A percentile compares a stretch with the other conserved stretches of the same genome.
phyloP scores from a whole-genome alignment of 92 coral and sea anemone genomes.

The Bergia puertoricense region DNA sequence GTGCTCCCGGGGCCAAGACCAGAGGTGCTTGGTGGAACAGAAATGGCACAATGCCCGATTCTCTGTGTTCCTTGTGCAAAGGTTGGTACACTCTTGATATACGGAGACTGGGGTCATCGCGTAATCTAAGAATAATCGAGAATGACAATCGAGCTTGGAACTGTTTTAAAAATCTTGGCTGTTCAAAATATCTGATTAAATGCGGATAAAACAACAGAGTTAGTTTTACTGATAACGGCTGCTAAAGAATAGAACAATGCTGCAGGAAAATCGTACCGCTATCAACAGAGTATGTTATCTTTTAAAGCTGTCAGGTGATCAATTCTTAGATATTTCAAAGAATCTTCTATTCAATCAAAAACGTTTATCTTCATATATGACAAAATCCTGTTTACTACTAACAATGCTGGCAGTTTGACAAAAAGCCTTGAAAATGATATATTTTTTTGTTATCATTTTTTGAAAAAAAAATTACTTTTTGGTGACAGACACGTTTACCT shows the following conservation, averaged over 20 bases:
- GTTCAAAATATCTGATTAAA: no score
- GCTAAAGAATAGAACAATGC: no score
- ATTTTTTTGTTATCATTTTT: not conserved
- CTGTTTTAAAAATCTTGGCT: no score
- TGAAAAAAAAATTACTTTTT: not conserved
- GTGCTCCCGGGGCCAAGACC: constrained; percentile 55
- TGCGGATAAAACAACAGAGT: no score
- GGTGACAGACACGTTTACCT: no score
- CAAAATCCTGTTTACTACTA: not conserved
- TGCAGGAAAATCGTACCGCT: no score
- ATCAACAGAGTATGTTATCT: no score
- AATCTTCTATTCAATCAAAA: not conserved
- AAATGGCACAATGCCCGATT: constrained; percentile 59
- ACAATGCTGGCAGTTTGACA: constrained; percentile 10
- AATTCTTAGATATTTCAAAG: not conserved
- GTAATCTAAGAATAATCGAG: not conserved
- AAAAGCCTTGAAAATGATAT: not conserved
- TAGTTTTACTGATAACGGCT: no score
- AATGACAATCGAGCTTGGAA: not conserved
- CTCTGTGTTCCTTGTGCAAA: constrained; percentile 53
- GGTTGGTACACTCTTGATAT: constrained; percentile 35
- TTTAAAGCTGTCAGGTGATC: no score
- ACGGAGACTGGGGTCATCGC: not conserved
- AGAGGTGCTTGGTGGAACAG: constrained; percentile 27
- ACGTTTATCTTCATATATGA: not conserved